Evolutionary conservation across 2,888 invertebrate genomes (phyloP), one percentile per base, ranked within the genome.

Genomic region (Holacanthella duospinosa): DNA sequence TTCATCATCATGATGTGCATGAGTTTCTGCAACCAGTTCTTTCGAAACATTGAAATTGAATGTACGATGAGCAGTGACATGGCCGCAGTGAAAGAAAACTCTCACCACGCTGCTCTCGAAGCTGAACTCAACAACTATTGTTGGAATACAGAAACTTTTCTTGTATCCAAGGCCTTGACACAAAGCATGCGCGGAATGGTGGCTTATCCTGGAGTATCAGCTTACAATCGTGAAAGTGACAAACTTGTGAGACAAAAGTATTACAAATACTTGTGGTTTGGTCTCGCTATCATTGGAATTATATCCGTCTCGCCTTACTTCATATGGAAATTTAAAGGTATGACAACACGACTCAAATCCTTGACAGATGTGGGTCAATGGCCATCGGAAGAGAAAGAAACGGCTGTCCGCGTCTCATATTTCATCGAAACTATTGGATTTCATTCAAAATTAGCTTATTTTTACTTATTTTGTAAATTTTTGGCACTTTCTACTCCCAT

Each of bases 201-300:
- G 21, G 61, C 60, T 27, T 64, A 61, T 21, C 64, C 64, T 1
- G 64, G 64, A 1, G 61, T 64, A 16, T 60, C 60, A n/a, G 60
- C 58, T 2, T 64, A 64, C 27, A 48, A 60, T 27, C 54, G 55
- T n/a, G 58, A 29, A 1, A 44, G 16, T 1, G 64, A 64, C 27
- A 27, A 44, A 9, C 2, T 64, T 2, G 1, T 64, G 19, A 12
- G 56, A 1, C 61, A 61, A 25, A 29, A 60, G 1, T 64, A 64
- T 48, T 64, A 64, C 58, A 64, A 64, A 54, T 48, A 64, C 28
- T 57, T 64, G 12, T 64, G 64, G 64, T 56, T 64, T 1, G 29
- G 48, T 2, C 21, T 64, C 21, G 64, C 60, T 3, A 57, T 44
- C 21, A 16, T 64, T 6, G 27, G 44, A 9, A 43, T 61, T n/a